Base-by-base conservation (phyloP, 2,888 invertebrate species). In the Hyppa rectilinea region DNA sequence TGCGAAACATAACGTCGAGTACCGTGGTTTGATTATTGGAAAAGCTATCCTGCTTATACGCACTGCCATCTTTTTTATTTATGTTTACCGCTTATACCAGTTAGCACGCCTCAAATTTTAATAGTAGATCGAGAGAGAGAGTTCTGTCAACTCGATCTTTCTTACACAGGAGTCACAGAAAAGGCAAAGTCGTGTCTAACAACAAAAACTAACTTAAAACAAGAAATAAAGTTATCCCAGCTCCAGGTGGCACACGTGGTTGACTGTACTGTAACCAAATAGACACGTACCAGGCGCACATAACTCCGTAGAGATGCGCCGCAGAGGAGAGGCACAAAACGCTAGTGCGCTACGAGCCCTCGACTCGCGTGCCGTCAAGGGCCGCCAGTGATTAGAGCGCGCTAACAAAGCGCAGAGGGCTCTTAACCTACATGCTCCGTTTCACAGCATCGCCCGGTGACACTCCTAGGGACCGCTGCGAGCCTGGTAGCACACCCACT, bases 371-470 rank as follows among this genome's bases (percentile, higher is more conserved):
- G 92, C 85, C 89, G 92, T 92, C 87, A 90, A 95, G 95, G 89
- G 89, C 92, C 91, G 93, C 91, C 92, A 94, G 95, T 96, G 95
- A 96, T 96, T 95, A 96, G 94, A 93, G 95, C 94, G 91, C 93
- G 93, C 95, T 96, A 95, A 95, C 95, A 95, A 96, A 96, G 95
- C 92, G 92, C 89, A 71, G 78, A 95, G 95, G 87, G 90, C 93
- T 81, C 95, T 96, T 95, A 95, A 96, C 95, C 95, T 94, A 96
- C 92, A 96, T 95, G 94, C 95, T 95, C 93, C 93, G 95, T 94
- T 94, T 94, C 95, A 92, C 93, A 92, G 91, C 92, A 89, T 87
- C 89, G 87, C 89, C 89, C 88, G 87, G 90, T 89, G 91, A 92
- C 94, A 92, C 93, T 93, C 88, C 92, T 92, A 85, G 85, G 87